Percentiles rank a stretch among this genome's conserved stretches.
These are phyloP conservation scores for Sternarchorhynchus goeldii DNA, from an alignment of 2,797 vertebrate genomes.

Conservation along the genomic window DNA sequence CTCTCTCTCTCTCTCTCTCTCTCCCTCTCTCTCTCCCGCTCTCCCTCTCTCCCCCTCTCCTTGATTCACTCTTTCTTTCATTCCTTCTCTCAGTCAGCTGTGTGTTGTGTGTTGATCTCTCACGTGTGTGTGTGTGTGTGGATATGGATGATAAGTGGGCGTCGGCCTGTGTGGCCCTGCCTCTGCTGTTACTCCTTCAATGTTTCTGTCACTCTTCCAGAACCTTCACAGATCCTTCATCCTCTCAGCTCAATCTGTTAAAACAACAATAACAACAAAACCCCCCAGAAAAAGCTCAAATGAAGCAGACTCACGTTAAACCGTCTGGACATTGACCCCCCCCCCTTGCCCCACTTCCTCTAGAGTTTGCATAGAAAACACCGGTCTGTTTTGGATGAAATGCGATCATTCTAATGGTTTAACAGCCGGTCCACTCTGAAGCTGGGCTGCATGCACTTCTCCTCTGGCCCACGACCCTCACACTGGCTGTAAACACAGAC, in stretches of 20 bases:
- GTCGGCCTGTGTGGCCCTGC: constrained; percentile 37
- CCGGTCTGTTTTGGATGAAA: constrained; percentile 85
- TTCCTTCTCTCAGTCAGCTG: constrained; percentile 63
- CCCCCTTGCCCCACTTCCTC: background rate
- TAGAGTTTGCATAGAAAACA: constrained; percentile 73
- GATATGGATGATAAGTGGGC: constrained; percentile 47
- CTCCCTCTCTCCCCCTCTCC: constrained; percentile 38
- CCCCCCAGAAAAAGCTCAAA: background rate
- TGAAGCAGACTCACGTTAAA: constrained; percentile 20
- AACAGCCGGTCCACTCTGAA: constrained; percentile 75
- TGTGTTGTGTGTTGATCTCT: constrained; percentile 69
- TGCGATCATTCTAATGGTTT: constrained; percentile 77
- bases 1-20: background rate
- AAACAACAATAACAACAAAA: constrained; percentile 6
- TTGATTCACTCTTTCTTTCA: background rate
- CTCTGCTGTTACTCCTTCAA: constrained; percentile 14
- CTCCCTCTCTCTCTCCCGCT: constrained; percentile 62
- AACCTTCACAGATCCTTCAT: background rate
- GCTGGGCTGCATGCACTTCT: constrained; percentile 76
- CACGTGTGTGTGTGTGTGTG: constrained; percentile 54
- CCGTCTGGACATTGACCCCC: constrained; percentile 68
- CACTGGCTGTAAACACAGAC: constrained; percentile 6
- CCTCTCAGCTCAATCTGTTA: constrained; percentile 25
- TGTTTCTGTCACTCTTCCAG: constrained; percentile 5
- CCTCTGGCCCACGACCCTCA: constrained; percentile 9